Evolutionary conservation across 2,113 vertebrate species (phyloP), one percentile per base, ranked within the genome.

Genomic region (Pipa parva): DNA sequence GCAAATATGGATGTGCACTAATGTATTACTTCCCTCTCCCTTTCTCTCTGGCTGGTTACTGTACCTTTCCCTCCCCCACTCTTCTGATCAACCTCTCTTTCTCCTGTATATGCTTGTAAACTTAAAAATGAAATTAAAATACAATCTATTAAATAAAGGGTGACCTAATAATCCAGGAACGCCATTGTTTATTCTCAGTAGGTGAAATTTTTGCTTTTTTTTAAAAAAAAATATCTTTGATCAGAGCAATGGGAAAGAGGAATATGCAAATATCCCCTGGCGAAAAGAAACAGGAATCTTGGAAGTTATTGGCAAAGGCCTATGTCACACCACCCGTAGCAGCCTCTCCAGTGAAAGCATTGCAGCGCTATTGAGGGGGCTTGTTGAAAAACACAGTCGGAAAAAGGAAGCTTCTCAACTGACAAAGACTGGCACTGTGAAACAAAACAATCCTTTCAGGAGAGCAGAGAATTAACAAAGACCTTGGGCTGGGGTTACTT

Each of bases 251-350:
- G 82, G 51, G 78, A 84, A 86, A 27, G 75, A 79, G 83, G 81
- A 84, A 82, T 88, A 93, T 88, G 87, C 81, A 88, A 89, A 92
- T 88, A 59, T 18, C 20, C 71, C 83, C 88, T 71, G 66, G 78
- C 17, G 20, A 75, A 70, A 78, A 72, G 79, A 73, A 77, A 73
- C 77, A 75, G 75, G 82, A 81, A 79, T 76, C 79, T 80, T 80
- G 76, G 80, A 81, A 77, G 86, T 70, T 73, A 88, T 86, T 86
- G 72, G 73, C 81, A 72, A 85, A 84, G 85, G 80, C 74, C 85
- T 85, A 83, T 87, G 90, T 93, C 92, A 90, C 91, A 87, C 91
- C 89, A 92, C 91, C 79, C 79, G 77, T 78, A 17, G 78, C 85
- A 86, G 88, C 88, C 87, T 79, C 78, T 87, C 83, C 86, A 76